Base-by-base conservation (phyloP, 2,888 invertebrate species). In the Priapulus caudatus region DNA sequence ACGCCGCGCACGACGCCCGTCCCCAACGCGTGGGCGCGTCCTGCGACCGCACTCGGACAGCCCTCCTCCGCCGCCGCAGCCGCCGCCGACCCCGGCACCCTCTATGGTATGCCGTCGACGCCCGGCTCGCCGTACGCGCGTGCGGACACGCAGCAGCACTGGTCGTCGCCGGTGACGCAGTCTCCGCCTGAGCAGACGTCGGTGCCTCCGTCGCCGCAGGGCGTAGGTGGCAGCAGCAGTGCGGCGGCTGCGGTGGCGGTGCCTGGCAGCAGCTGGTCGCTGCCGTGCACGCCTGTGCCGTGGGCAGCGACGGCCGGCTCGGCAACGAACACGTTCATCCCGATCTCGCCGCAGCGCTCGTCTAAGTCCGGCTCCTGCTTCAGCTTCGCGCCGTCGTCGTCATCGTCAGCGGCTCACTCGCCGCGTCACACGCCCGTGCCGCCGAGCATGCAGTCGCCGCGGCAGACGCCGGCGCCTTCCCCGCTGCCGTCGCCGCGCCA, bases 111-210 rank as follows among this genome's bases (percentile, higher is more conserved):
- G n/a, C n/a, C n/a, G n/a, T 10, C 10, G 10, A n/a, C n/a, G 10
- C 33, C 33, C n/a, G n/a, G 33, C 33, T 33, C 33, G n/a, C 33
- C 33, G 33, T 33, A 33, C 33, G n/a, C 33, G 10, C 33, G n/a
- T 10, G 10, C 33, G 33, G 10, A 33, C 33, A 33, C 33, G 10
- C 33, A 33, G 33, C 33, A 33, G 33, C 10, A n/a, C n/a, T 10
- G n/a, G 10, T 10, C 10, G 10, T 10, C 10, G 33, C 10, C 10
- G 10, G 10, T n/a, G 10, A 33, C 33, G 10, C 33, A 10, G 33
- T 10, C 33, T 33, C n/a, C 33, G n/a, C 33, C 33, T 33, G 33
- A 33, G 10, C 10, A 10, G n/a, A 10, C 10, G 10, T 10, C 33
- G 33, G 10, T n/a, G n/a, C 33, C 33, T 10, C 33, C 10, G n/a